Conservation (phyloP, 2,113 vertebrate species). For the Triplophysa rosa region DNA sequence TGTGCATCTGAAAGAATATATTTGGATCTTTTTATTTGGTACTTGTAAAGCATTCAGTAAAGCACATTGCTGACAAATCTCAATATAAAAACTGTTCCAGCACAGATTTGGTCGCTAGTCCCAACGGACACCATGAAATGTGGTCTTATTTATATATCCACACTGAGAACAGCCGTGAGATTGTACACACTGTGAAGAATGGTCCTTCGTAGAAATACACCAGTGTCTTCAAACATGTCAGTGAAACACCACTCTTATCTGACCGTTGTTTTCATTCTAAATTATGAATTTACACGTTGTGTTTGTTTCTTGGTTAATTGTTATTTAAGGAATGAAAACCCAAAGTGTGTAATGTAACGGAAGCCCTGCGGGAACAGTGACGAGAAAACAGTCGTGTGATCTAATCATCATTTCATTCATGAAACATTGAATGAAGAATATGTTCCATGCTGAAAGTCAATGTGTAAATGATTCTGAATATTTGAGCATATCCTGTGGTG, state of each 20-base stretch:
- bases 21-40: constrained; percentile 6
- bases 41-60: neutral
- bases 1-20: neutral
- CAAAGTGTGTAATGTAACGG: neutral
- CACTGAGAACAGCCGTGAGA: constrained; percentile 61
- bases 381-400: neutral
- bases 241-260: no score
- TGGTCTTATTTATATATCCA: constrained; percentile 45
- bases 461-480: neutral
- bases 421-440: neutral
- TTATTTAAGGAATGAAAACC: neutral
- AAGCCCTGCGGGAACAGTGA: neutral
- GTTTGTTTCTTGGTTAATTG: neutral
- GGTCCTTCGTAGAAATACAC: no score
- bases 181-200: constrained; percentile 40
- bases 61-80: constrained; percentile 32
- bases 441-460: neutral
- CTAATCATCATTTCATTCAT: neutral
- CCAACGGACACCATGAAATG: constrained; percentile 43
- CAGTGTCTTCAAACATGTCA: no score
- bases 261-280: neutral
- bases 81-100: constrained; percentile 33
- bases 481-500: neutral
- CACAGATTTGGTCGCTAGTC: constrained; percentile 27
- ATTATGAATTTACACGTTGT: neutral